A percentile compares a stretch with the other conserved stretches of the same genome.
Conservation (phyloP, 2,113 vertebrate species). For the Arenaria interpres region DNA sequence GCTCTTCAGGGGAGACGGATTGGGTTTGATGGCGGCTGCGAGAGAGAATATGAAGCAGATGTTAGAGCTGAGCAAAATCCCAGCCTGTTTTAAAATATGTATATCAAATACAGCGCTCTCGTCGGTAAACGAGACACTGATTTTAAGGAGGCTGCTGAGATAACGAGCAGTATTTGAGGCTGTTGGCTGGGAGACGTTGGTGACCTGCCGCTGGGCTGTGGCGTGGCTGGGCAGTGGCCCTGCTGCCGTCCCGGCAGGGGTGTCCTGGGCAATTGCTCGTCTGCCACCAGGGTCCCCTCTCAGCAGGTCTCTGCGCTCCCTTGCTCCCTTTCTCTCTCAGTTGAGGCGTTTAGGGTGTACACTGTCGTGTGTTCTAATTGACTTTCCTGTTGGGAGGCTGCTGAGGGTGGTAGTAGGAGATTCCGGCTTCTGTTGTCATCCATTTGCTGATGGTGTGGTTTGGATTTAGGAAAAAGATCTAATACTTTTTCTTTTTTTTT, state of each 20-base stretch:
- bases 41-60: not conserved
- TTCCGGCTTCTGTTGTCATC: not conserved
- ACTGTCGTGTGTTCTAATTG: not conserved
- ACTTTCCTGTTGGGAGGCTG: not conserved
- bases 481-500: not conserved
- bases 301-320: not conserved
- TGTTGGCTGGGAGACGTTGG: not conserved
- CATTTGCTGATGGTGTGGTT: not conserved
- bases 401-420: not conserved
- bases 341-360: not conserved
- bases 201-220: too few species aligned
- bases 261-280: not conserved
- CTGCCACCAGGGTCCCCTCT: not conserved
- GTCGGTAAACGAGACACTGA: not conserved
- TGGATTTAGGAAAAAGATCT: not conserved
- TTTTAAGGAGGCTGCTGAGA: slow-evolving; percentile 25
- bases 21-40: not conserved
- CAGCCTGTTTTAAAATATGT: not conserved
- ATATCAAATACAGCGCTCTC: not conserved
- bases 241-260: not conserved
- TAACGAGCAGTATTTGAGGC: not conserved
- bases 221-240: not conserved
- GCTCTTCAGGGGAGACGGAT: not conserved
- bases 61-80: slow-evolving; percentile 27
- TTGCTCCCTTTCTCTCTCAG: not conserved